phyloP scores from a whole-genome alignment of 2,113 vertebrate genomes.

The Perccottus glenii region DNA sequence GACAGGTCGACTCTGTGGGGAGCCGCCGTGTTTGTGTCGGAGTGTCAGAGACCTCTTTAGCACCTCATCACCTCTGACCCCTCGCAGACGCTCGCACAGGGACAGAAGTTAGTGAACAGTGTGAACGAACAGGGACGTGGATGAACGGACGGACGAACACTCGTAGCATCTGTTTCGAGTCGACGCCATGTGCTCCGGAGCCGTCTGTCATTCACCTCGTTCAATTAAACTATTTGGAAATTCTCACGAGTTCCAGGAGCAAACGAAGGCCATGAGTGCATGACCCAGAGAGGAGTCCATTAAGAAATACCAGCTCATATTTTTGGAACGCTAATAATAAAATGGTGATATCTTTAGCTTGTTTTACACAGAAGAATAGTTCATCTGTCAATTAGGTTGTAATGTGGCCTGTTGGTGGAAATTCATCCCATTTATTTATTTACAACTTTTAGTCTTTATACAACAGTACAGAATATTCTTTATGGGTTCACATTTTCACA shows the following conservation, averaged over 20 bases:
- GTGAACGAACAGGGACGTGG: slow-evolving; percentile 1
- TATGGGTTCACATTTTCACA: too few species aligned
- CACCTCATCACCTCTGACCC: slow-evolving; percentile 70
- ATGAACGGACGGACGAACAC: not conserved
- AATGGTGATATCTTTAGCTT: not conserved
- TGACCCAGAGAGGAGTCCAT: not conserved
- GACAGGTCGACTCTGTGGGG: slow-evolving; percentile 70
- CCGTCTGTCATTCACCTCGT: slow-evolving; percentile 11
- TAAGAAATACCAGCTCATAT: not conserved
- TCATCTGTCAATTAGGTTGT: too few species aligned
- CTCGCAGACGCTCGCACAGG: slow-evolving; percentile 41
- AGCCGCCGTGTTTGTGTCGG: slow-evolving; percentile 51
- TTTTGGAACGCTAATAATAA: not conserved
- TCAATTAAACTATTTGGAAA: not conserved
- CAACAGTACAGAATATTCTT: too few species aligned
- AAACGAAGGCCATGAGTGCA: not conserved
- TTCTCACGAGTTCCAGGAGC: too few species aligned
- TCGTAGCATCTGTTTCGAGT: not conserved
- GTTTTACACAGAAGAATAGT: not conserved
- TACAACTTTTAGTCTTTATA: too few species aligned
- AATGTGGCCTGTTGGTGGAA: too few species aligned
- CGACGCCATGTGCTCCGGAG: slow-evolving; percentile 5
- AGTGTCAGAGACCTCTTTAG: slow-evolving; percentile 73
- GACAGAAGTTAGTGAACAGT: slow-evolving; percentile 43
- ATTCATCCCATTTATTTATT: too few species aligned